Conservation (phyloP, 2,888 invertebrate species). For the Octonoba sinensis region DNA sequence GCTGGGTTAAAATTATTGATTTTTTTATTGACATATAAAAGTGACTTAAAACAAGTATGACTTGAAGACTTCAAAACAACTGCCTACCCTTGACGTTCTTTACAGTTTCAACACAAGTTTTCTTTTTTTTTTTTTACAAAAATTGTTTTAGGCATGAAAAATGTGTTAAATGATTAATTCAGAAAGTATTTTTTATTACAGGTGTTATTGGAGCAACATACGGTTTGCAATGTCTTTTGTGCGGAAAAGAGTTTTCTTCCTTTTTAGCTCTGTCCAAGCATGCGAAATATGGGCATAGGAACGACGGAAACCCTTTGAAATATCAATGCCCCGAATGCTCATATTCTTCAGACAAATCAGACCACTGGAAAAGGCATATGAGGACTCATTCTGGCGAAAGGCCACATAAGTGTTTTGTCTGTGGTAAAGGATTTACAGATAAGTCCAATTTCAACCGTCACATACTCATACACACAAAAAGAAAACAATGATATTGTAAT, state of each 20-base stretch:
- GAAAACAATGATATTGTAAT: neutral
- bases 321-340: conserved; percentile 20
- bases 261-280: conserved; percentile 24
- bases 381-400: conserved; percentile 31
- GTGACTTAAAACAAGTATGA: too few species aligned
- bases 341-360: conserved; percentile 24
- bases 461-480: conserved; percentile 7
- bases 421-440: conserved; percentile 18
- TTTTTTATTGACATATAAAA: too few species aligned
- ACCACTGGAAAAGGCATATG: conserved; percentile 21
- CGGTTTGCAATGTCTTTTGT: conserved; percentile 9
- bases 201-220: too few species aligned
- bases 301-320: conserved; percentile 17
- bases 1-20: too few species aligned
- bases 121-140: too few species aligned
- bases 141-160: too few species aligned
- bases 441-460: conserved; percentile 25
- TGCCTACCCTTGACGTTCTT: too few species aligned
- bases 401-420: conserved; percentile 5
- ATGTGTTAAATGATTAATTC: too few species aligned
- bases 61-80: too few species aligned
- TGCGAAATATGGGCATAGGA: conserved; percentile 12
- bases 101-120: too few species aligned
- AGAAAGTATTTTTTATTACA: too few species aligned
- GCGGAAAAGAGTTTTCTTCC: conserved; percentile 8